A percentile compares a stretch with the other conserved stretches of the same genome.
Evolutionary conservation across 1,140 invertebrate genomes (phyloP).

Genomic region (Tetramorium simillimum): DNA sequence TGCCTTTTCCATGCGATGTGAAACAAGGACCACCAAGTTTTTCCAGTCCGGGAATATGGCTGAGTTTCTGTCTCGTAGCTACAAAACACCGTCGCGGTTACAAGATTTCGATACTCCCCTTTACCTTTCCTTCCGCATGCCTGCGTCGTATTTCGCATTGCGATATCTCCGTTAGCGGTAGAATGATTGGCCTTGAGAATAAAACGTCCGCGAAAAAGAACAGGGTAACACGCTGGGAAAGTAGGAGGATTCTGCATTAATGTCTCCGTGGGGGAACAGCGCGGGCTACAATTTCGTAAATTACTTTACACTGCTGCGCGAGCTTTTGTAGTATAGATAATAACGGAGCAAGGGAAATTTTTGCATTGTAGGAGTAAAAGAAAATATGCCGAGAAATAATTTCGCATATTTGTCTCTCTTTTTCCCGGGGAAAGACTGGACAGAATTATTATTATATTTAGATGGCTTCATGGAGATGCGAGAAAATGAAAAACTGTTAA

Average conservation of each 20-base stretch:
- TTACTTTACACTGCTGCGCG: slow-evolving; percentile 33
- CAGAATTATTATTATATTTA: not conserved
- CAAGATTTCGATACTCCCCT: slow-evolving; percentile 50
- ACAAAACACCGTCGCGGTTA: slow-evolving; percentile 33
- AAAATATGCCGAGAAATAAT: slow-evolving; percentile 1
- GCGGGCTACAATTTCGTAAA: slow-evolving; percentile 46
- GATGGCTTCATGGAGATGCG: not conserved
- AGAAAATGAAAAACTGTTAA: not conserved
- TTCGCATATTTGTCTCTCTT: not conserved
- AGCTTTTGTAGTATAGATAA: slow-evolving; percentile 30
- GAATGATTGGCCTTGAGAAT: slow-evolving; percentile 16
- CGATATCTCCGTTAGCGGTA: not conserved
- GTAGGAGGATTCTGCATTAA: slow-evolving; percentile 23
- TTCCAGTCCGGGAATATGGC: not conserved
- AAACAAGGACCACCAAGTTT: not conserved
- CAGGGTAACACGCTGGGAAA: too few relatives aligned
- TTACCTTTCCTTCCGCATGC: slow-evolving; percentile 6
- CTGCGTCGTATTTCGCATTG: not conserved
- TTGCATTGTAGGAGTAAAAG: not conserved
- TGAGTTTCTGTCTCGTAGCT: not conserved
- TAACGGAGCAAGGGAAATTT: slow-evolving; percentile 22
- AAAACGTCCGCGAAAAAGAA: slow-evolving; percentile 21
- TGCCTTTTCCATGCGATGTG: not conserved
- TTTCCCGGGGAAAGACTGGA: not conserved
- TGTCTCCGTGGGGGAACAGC: slow-evolving; percentile 1